Conservation (phyloP, 2,888 invertebrate genomes). For the Mantis religiosa region DNA sequence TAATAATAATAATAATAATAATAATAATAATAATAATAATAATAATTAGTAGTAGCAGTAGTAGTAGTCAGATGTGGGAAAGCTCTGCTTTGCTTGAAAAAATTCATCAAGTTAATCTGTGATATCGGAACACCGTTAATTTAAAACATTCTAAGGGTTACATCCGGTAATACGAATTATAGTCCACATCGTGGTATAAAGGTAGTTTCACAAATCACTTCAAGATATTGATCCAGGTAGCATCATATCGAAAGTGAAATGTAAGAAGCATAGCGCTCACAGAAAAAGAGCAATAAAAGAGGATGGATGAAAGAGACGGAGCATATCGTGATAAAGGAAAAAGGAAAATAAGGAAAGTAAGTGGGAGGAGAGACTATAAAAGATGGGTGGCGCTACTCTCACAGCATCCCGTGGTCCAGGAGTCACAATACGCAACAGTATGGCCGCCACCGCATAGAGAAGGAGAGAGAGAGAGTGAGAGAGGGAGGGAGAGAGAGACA, state of each 20-base stretch:
- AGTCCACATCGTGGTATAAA: background rate
- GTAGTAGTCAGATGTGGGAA: too few relatives aligned
- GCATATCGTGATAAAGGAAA: background rate
- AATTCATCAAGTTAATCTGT: too few relatives aligned
- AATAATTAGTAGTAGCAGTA: too few relatives aligned
- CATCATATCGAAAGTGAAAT: background rate
- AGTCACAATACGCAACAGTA: conserved; percentile 2
- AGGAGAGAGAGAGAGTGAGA: background rate
- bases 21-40: too few relatives aligned
- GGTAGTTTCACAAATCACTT: background rate
- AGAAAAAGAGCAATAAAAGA: background rate
- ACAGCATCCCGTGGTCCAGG: conserved; percentile 14
- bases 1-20: too few relatives aligned
- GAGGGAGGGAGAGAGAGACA: background rate
- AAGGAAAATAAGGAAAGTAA: background rate
- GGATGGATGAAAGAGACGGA: background rate
- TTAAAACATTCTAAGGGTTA: too few relatives aligned
- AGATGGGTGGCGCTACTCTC: background rate
- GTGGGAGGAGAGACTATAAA: background rate
- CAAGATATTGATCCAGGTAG: background rate
- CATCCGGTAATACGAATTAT: too few relatives aligned
- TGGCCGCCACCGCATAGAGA: conserved; percentile 13
- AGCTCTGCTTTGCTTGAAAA: too few relatives aligned
- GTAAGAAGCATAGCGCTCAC: background rate
- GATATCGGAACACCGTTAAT: too few relatives aligned